Percentiles rank a stretch among this genome's conserved stretches.
phyloP scores from a whole-genome alignment of 2,797 vertebrate species.

The Chiroxiphia lanceolata region DNA sequence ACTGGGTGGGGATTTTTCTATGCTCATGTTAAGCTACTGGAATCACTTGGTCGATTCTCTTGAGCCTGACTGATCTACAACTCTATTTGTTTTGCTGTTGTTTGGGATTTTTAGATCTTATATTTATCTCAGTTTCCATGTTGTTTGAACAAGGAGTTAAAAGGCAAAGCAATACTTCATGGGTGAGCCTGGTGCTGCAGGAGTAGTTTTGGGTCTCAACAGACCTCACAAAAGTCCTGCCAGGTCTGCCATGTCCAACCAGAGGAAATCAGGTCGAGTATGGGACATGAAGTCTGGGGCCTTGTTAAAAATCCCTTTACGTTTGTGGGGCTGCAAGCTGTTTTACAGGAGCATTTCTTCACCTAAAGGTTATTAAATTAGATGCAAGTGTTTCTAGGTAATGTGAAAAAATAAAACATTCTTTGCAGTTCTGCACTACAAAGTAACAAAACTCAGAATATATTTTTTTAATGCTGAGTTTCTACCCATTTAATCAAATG shows the following conservation, averaged over 20 bases:
- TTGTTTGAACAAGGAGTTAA: not conserved
- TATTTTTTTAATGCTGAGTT: not conserved
- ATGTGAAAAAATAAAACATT: rapidly evolving
- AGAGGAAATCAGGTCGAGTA: not conserved
- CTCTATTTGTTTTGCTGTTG: not conserved
- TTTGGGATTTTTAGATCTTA: not conserved
- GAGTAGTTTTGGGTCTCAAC: not conserved
- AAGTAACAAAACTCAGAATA: not conserved
- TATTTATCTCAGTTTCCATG: not conserved
- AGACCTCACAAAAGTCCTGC: not conserved
- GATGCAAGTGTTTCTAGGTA: not conserved
- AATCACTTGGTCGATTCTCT: slow-evolving; percentile 6
- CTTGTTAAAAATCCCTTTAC: not conserved
- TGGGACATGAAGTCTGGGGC: not conserved
- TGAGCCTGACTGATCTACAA: not conserved
- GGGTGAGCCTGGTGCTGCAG: not conserved
- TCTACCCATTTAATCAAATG: not conserved
- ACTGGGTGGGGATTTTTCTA: not conserved
- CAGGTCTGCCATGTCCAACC: not conserved
- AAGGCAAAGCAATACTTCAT: not conserved
- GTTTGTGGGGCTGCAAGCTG: not conserved
- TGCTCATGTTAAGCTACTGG: not conserved
- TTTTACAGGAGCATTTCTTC: not conserved
- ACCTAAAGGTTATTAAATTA: not conserved
- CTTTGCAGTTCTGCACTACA: not conserved